These are phyloP conservation scores for Schizopygopsis malacanthus DNA, from an alignment of 2,797 vertebrate genomes.

Conservation along the genomic window DNA sequence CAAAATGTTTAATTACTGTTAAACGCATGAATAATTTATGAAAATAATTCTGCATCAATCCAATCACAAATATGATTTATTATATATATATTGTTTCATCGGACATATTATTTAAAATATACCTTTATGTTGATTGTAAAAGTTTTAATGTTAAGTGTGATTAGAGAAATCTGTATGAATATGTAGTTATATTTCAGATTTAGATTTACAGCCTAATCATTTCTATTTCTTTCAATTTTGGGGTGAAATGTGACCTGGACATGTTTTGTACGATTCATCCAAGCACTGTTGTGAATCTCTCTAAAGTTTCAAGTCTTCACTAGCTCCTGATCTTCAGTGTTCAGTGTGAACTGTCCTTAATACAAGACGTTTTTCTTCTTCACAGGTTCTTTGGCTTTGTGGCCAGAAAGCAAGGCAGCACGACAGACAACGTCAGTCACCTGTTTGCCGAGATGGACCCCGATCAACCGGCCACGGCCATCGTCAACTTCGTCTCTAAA, in stretches of 20 bases:
- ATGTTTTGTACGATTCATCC: too few species aligned
- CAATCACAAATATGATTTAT: too few species aligned
- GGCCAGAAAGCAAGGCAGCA: constrained; percentile 97
- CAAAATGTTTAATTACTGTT: too few species aligned
- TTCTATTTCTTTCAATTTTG: neutral
- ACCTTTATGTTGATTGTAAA: too few species aligned
- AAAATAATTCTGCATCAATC: too few species aligned
- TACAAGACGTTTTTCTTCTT: neutral
- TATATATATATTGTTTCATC: too few species aligned
- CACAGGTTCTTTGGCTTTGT: constrained; percentile 95
- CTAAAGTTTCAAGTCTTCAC: neutral
- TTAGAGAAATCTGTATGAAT: neutral
- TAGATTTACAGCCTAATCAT: neutral
- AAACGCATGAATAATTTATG: too few species aligned
- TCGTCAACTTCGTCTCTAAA: constrained; percentile 96
- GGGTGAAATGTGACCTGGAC: neutral
- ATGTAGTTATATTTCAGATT: neutral
- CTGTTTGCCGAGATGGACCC: constrained; percentile 96
- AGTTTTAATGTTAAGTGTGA: neutral
- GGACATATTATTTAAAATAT: too few species aligned
- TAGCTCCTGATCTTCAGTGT: neutral
- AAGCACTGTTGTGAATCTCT: too few species aligned
- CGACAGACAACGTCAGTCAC: constrained; percentile 97
- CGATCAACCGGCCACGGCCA: constrained; percentile 92
- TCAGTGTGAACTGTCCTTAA: neutral